Evolutionary conservation across 1,140 invertebrate genomes (phyloP).

Genomic region (Schlechtendalia chinensis): DNA sequence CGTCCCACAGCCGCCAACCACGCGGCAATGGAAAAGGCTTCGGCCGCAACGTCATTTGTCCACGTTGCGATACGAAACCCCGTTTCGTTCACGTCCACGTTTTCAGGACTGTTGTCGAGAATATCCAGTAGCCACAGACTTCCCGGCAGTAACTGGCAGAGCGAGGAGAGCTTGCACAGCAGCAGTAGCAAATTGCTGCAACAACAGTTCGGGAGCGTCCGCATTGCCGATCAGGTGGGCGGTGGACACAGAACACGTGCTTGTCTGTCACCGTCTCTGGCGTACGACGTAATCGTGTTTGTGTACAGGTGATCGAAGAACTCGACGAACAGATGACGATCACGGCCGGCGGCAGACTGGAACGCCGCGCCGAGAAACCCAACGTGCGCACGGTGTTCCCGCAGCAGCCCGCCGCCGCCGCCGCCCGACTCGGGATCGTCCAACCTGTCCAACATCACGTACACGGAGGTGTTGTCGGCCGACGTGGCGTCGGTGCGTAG

Average conservation of each 20-base stretch:
- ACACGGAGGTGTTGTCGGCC: constrained; percentile 50
- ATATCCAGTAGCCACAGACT: constrained; percentile 57
- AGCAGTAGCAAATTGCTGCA: constrained; percentile 31
- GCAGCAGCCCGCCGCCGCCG: constrained; percentile 13
- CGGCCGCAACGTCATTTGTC: too few relatives aligned
- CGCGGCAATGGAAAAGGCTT: too few relatives aligned
- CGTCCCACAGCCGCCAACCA: too few relatives aligned
- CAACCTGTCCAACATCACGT: constrained; percentile 50
- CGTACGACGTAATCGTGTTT: too few relatives aligned
- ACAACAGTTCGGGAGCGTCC: constrained; percentile 59
- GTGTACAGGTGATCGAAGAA: constrained; percentile 71
- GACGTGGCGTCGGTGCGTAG: too few relatives aligned
- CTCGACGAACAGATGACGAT: constrained; percentile 78
- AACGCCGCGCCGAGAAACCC: constrained; percentile 57
- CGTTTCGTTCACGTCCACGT: too few relatives aligned
- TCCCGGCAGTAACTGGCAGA: constrained; percentile 18
- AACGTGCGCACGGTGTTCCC: constrained; percentile 22
- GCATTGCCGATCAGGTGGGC: constrained; percentile 65
- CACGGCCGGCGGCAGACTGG: constrained; percentile 59
- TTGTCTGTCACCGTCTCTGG: too few relatives aligned
- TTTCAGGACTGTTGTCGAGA: constrained; percentile 60
- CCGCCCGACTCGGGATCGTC: constrained; percentile 49
- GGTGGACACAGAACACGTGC: too few relatives aligned
- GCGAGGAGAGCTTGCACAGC: constrained; percentile 27
- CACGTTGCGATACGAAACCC: too few relatives aligned